A percentile compares a stretch with the other conserved stretches of the same genome.
Conservation (phyloP, 2,888 invertebrate genomes). For the Melipona beecheii region DNA sequence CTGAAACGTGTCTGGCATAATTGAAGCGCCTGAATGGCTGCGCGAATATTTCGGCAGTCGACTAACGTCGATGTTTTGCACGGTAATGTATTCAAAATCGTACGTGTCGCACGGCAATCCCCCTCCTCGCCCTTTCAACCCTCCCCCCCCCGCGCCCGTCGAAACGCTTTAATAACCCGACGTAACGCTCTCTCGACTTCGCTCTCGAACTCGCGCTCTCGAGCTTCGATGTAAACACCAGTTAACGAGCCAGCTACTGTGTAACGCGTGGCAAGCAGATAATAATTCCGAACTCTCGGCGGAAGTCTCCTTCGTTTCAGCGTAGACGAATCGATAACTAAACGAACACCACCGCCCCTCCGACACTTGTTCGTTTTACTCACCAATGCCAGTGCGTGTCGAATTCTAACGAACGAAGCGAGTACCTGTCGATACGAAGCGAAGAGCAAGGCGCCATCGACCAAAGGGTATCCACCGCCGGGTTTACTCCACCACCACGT, state of each 20-base stretch:
- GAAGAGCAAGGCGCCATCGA: not conserved
- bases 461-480: too few species aligned
- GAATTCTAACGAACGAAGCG: too few species aligned
- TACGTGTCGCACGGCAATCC: constrained; percentile 49
- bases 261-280: constrained; percentile 30
- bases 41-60: constrained; percentile 62
- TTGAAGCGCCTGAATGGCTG: constrained; percentile 61
- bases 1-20: constrained; percentile 78
- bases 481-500: not conserved
- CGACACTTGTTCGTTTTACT: not conserved
- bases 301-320: constrained; percentile 14
- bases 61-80: constrained; percentile 54
- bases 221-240: constrained; percentile 33
- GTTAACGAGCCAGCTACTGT: constrained; percentile 37
- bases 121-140: not conserved
- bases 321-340: constrained; percentile 16
- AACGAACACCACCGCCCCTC: too few species aligned
- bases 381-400: not conserved
- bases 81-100: constrained; percentile 65
- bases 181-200: constrained; percentile 31
- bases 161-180: constrained; percentile 42
- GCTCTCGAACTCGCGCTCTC: constrained; percentile 29
- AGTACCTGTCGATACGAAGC: not conserved
- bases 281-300: constrained; percentile 40
- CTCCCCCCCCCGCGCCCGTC: not conserved